phyloP scores from a whole-genome alignment of 2,113 vertebrate species.

The Melanerpes aurifrons region DNA sequence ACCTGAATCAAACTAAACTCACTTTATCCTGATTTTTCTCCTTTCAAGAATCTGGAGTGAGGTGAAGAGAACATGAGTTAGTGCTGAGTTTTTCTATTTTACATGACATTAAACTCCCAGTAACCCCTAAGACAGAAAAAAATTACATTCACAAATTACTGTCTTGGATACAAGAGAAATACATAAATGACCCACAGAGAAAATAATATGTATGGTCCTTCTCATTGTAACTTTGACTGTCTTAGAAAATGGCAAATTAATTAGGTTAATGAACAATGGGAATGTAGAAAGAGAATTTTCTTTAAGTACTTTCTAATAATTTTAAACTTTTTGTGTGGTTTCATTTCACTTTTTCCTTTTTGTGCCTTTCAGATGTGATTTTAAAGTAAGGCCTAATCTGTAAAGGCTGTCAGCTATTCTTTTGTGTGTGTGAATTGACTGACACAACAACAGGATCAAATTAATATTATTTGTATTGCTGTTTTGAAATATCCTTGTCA shows the following conservation, averaged over 20 bases:
- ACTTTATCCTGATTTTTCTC: not conserved
- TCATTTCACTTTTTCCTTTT: not conserved
- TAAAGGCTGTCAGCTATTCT: not conserved
- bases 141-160: not conserved
- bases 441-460: not conserved
- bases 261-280: not conserved
- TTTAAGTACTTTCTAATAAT: not conserved
- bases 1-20: constrained; percentile 50
- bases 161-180: not conserved
- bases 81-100: constrained; percentile 19
- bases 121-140: constrained; percentile 35
- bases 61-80: constrained; percentile 39
- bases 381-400: not conserved
- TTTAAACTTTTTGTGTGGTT: not conserved
- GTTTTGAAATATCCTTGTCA: not conserved
- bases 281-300: not conserved
- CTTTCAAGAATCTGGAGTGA: not conserved
- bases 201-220: not conserved
- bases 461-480: not conserved
- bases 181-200: not conserved
- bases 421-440: not conserved
- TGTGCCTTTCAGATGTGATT: not conserved
- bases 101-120: constrained; percentile 24
- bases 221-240: not conserved
- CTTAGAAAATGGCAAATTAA: not conserved